Base-by-base conservation (phyloP, 2,797 vertebrate species). In the Thripadectes ignobilis region DNA sequence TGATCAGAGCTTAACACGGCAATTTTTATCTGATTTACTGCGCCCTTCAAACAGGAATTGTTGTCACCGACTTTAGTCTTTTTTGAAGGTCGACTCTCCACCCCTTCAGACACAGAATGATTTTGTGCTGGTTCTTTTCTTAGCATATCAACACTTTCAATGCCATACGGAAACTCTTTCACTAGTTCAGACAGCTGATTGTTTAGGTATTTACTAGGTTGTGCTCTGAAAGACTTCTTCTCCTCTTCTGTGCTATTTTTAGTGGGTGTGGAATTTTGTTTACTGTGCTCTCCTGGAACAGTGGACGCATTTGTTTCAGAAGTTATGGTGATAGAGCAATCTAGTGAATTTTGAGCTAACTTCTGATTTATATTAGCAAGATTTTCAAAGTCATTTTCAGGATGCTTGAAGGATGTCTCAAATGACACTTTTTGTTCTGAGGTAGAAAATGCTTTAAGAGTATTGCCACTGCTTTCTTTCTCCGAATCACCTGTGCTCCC, bases 101-200 rank as follows among this genome's bases (percentile, higher is more conserved):
- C n/a, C 23, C 12, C 24, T 26, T 73, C 92, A 75, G 36, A 22
- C 48, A 76, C 23, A 52, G 72, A 84, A 80, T n/a, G 16, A 58
- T 38, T 93, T 85, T 74, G 86, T 58, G 58, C n/a, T 38, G n/a
- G 24, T 43, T 86, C 88, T 77, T 73, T 93, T 36, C n/a, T 90
- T 14, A 24, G 30, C 27, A 29, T n/a, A n/a, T 80, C 85, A 26
- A 69, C 24, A 85, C 95, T 49, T 90, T 98, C 97, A 74, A 98
- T 97, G 62, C 98, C 98, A 78, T 97, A 98, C 1, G 98, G 98
- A 95, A 98, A 98, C 45, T 98, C 98, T 76, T 93, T 67, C 85
- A 98, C 22, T 51, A 98, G 98, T 90, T 98, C 98, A 46, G 93
- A 95, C 14, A 98, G 94, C 80, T 98, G 98, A 90, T 96, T 95